Conservation (phyloP, 2,888 invertebrate species). For the Brachypalpus laphriformis region DNA sequence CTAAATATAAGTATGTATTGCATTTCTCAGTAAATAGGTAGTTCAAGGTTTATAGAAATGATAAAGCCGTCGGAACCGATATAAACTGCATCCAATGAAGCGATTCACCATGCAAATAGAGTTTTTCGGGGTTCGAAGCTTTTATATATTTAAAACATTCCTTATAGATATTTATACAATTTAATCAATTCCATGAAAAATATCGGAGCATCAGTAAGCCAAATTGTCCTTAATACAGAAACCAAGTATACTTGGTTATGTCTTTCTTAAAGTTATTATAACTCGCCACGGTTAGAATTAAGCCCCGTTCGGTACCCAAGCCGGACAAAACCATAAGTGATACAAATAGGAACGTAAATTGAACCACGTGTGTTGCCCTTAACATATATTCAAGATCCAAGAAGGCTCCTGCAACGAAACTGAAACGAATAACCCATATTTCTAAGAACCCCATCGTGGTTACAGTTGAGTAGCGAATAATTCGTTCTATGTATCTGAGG, state of each 20-base stretch:
- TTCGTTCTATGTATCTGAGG: neutral
- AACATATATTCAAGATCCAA: neutral
- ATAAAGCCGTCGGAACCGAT: slow-evolving; percentile 6
- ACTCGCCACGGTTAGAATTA: slow-evolving; percentile 55
- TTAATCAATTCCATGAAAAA: slow-evolving; percentile 77
- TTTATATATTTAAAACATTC: too few relatives aligned
- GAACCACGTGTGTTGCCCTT: too few relatives aligned
- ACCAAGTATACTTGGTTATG: slow-evolving; percentile 83
- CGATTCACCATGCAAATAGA: neutral
- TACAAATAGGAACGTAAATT: too few relatives aligned
- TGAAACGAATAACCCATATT: neutral
- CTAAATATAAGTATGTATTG: slow-evolving; percentile 67
- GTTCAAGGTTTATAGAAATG: neutral
- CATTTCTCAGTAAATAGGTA: neutral
- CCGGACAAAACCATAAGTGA: neutral
- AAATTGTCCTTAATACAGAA: slow-evolving; percentile 77
- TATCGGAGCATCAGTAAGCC: slow-evolving; percentile 83
- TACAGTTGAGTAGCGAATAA: neutral
- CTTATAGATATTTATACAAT: neutral
- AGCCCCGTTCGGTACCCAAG: slow-evolving; percentile 59
- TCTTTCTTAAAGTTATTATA: slow-evolving; percentile 86
- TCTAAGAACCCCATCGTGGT: neutral
- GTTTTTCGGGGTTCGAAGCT: too few relatives aligned
- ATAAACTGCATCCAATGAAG: slow-evolving; percentile 29
- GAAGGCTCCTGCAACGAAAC: neutral